A percentile compares a stretch with the other conserved stretches of the same genome.
Evolutionary conservation across 2,888 invertebrate genomes (phyloP).

Genomic region (Neoaliturus tenellus): DNA sequence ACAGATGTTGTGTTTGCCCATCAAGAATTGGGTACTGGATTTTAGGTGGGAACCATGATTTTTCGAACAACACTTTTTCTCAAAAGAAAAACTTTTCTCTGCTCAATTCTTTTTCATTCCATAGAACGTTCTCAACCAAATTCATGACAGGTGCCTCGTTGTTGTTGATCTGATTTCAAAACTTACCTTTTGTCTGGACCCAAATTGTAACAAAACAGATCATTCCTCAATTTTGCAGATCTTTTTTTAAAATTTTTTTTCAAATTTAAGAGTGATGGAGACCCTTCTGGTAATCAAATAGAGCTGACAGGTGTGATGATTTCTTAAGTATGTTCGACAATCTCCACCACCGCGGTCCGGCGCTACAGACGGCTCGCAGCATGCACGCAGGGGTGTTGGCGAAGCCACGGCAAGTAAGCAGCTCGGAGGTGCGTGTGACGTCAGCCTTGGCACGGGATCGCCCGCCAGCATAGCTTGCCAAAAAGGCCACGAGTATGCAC

Average conservation of each 20-base stretch:
- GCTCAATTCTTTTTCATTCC: neutral
- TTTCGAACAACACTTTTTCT: neutral
- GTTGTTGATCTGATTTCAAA: neutral
- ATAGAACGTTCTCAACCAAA: neutral
- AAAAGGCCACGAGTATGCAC: too few relatives aligned
- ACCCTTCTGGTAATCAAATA: neutral
- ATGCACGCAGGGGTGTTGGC: too few relatives aligned
- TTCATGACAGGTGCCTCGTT: neutral
- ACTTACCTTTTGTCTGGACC: neutral
- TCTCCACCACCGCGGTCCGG: too few relatives aligned
- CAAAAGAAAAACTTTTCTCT: neutral
- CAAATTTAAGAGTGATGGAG: neutral
- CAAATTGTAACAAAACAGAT: neutral
- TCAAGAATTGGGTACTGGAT: neutral
- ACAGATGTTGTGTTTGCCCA: too few relatives aligned
- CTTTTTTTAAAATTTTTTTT: neutral
- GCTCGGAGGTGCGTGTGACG: too few relatives aligned
- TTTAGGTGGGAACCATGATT: neutral
- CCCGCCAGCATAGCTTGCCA: too few relatives aligned
- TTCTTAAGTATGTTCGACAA: too few relatives aligned
- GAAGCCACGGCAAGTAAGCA: too few relatives aligned
- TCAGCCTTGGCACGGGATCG: too few relatives aligned
- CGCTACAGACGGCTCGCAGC: too few relatives aligned
- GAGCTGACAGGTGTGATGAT: neutral
- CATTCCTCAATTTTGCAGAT: neutral